These are phyloP conservation scores for Solea solea DNA, from an alignment of 2,113 vertebrate genomes.

Conservation along the genomic window DNA sequence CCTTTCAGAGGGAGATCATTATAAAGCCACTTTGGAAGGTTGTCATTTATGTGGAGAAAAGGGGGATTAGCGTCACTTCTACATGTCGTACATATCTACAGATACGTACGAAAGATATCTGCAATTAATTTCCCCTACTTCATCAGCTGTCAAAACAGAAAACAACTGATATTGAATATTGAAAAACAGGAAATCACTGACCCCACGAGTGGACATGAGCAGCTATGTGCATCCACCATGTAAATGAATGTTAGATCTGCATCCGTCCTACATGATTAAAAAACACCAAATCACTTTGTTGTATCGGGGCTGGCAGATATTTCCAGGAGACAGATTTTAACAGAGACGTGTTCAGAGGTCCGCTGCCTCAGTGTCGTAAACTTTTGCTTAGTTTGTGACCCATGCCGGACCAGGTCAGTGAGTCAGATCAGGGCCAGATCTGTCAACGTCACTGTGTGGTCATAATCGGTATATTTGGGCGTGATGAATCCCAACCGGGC, in stretches of 20 bases:
- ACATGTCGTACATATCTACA: slow-evolving; percentile 35
- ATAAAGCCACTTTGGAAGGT: slow-evolving; percentile 65
- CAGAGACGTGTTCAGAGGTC: slow-evolving; percentile 63
- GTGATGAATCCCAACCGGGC: slow-evolving; percentile 43
- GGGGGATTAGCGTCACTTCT: slow-evolving; percentile 43
- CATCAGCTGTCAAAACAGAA: neutral
- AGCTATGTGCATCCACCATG: slow-evolving; percentile 31
- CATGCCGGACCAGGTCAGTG: slow-evolving; percentile 76
- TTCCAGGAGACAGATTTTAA: slow-evolving; percentile 54
- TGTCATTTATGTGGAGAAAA: slow-evolving; percentile 47
- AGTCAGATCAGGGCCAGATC: slow-evolving; percentile 62
- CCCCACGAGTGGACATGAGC: slow-evolving; percentile 19
- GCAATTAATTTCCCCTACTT: neutral
- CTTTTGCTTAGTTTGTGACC: slow-evolving; percentile 77
- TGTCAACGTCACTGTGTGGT: slow-evolving; percentile 59
- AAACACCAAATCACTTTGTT: slow-evolving; percentile 19
- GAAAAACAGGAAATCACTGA: slow-evolving; percentile 38
- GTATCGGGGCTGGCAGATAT: slow-evolving; percentile 60
- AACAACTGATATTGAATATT: slow-evolving; percentile 1
- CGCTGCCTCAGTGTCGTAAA: slow-evolving; percentile 63
- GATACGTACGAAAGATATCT: slow-evolving; percentile 2
- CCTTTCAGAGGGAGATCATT: slow-evolving; percentile 82
- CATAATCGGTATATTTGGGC: slow-evolving; percentile 47
- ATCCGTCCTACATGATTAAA: slow-evolving; percentile 51
- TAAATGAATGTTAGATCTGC: slow-evolving; percentile 29